Evolutionary conservation across 2,888 invertebrate genomes (phyloP), one percentile per base, ranked within the genome.

Genomic region (Dorcus hopei): DNA sequence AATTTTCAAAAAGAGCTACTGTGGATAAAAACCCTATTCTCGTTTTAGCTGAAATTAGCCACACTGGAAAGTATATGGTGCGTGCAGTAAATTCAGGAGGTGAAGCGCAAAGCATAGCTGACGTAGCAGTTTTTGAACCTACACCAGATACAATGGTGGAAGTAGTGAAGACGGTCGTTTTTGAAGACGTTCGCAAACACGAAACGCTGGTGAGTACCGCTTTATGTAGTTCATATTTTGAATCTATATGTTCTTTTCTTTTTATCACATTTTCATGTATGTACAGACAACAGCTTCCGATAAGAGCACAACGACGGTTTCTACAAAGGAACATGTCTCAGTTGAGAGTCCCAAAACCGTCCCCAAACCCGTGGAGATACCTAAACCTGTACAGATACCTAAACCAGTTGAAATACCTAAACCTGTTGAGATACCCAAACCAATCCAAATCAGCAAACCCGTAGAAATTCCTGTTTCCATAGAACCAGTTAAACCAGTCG

Each of bases 61-160:
- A 94, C 76, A 85, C 86, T 56, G 93, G 92, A 51, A 87, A 89
- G 69, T 91, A 88, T 69, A 89, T 87, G 84, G 89, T 89, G 9
- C 82, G 83, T 64, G 91, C 90, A 8, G 83, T 83, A 0, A 91
- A 91, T 73, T 82, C 86, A 52, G 89, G 88, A 14, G 91, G 91
- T n/a, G 90, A 90, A 78, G 89, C 90, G n/a, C 86, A 88, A 74
- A 89, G 90, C 76, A 88, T 88, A 63, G 91, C 91, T 7, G 90
- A 91, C 72, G 87, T 91, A 65, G 85, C 87, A 57, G 88, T 91
- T 39, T 82, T 87, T 62, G 88, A 88, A 70, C 86, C 87, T 52
- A 85, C 86, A 4, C 87, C 86, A 0, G 86, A 87, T 64, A 84
- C 85, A 9, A 83, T 86, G 84, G 81, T 86, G 11, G 87, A 87